A percentile compares a stretch with the other conserved stretches of the same genome.
Evolutionary conservation across 2,113 vertebrate species (phyloP).

Genomic region (Phalacrocorax carbo): DNA sequence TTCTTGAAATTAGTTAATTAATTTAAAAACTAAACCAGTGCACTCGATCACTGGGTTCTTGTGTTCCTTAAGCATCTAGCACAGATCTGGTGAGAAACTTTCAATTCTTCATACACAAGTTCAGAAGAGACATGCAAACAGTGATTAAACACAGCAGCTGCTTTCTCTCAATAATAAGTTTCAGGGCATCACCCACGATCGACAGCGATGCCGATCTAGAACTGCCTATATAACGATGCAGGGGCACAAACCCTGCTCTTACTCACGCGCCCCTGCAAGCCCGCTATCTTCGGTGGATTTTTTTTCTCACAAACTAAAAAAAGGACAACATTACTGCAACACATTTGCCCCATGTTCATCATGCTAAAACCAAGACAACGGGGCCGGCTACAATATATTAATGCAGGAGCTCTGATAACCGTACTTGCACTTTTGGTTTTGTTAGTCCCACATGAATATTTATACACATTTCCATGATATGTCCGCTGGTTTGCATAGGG

Average conservation of each 20-base stretch:
- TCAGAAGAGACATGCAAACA: background rate
- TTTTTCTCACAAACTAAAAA: background rate
- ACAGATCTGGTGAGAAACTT: background rate
- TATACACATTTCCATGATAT: background rate
- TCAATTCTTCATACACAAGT: background rate
- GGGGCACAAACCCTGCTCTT: background rate
- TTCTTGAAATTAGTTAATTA: background rate
- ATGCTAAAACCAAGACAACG: background rate
- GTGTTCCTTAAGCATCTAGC: background rate
- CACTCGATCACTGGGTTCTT: background rate
- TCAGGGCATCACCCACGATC: background rate
- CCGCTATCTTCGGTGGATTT: background rate
- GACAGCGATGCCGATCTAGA: background rate
- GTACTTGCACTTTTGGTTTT: background rate
- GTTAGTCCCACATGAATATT: constrained; percentile 45
- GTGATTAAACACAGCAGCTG: background rate
- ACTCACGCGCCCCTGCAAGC: rapidly evolving
- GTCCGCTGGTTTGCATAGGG: background rate
- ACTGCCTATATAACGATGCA: rapidly evolving
- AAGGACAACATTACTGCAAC: background rate
- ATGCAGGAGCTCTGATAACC: background rate
- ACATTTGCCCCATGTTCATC: background rate
- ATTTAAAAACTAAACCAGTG: background rate
- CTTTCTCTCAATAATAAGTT: background rate
- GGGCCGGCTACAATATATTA: background rate